Base-by-base conservation (phyloP, 2,797 vertebrate genomes). In the Myoxocephalus aenaeus region DNA sequence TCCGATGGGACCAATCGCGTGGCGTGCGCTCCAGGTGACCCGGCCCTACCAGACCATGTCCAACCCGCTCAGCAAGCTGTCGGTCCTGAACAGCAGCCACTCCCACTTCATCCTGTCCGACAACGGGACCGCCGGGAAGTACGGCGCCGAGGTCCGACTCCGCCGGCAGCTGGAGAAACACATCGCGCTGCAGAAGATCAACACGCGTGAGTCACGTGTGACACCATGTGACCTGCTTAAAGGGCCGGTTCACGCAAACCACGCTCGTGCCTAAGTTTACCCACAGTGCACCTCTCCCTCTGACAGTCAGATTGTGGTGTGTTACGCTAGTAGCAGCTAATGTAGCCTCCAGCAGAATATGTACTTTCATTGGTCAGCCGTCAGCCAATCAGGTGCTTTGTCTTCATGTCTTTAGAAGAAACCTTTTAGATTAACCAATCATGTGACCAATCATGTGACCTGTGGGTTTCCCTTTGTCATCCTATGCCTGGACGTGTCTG, bases 391-490 rank as follows among this genome's bases (percentile, higher is more conserved):
- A 53, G 51, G 51, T 22, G n/a, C 22, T 53, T 53, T 12, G 22
- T 53, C 51, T 25, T 6, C 51, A 53, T 5, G 51, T 53, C 51
- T 53, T 53, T 22, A 11, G 51, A 13, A 25, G 5, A 25, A 53
- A 53, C 22, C 51, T 53, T 22, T 27, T 27, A 27, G 25, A 27
- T 27, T 1, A 27, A 27, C 25, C 25, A 27, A 2, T 27, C 25
- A 40, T 27, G 22, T 51, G 50, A 54, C 53, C 53, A 57, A 57
- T 73, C 76, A 51, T 92, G 95, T 97, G 97, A 96, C 96, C 92
- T 93, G 93, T 96, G 96, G 96, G 96, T 94, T 98, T 99, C 97
- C 97, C 97, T 98, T 99, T 99, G 97, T 98, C 97, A 97, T 99
- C 97, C 97, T 98, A 97, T 97, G 97, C 97, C 97, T 97, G 95